Evolutionary conservation across 1,140 invertebrate species (phyloP).

Genomic region (Microplitis demolitor): DNA sequence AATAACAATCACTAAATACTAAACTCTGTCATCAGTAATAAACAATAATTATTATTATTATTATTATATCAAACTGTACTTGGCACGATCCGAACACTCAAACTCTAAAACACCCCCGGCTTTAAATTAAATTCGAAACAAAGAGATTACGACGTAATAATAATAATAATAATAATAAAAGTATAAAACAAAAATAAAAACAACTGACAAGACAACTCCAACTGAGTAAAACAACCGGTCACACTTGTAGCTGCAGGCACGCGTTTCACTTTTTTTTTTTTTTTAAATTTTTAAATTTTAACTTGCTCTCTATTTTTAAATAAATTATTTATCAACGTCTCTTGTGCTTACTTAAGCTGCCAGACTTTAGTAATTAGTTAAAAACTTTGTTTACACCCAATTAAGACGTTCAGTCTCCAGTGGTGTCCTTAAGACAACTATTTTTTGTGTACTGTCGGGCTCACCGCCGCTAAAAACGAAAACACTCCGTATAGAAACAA

Average conservation of each 20-base stretch:
- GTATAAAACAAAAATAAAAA: not conserved
- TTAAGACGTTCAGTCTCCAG: no score
- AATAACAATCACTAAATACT: not conserved
- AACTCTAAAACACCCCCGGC: no score
- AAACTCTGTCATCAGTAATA: not conserved
- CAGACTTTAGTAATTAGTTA: no score
- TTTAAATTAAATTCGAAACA: no score
- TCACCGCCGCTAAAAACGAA: not conserved
- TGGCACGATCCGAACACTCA: no score
- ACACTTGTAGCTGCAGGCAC: not conserved
- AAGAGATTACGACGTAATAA: not conserved
- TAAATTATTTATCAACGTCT: not conserved
- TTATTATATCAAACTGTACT: no score
- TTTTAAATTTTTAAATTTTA: not conserved
- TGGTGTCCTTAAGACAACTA: no score
- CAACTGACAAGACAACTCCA: not conserved
- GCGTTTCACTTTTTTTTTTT: not conserved
- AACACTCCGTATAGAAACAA: conserved; percentile 23
- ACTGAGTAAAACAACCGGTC: not conserved
- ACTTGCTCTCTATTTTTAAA: not conserved
- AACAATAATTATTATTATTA: not conserved
- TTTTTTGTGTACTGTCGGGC: no score
- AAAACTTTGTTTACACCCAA: no score
- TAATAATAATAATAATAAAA: not conserved
- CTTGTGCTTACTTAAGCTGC: no score